Evolutionary conservation across 2,888 invertebrate genomes (phyloP), one percentile per base, ranked within the genome.

Genomic region (Galerucella nymphaeae): DNA sequence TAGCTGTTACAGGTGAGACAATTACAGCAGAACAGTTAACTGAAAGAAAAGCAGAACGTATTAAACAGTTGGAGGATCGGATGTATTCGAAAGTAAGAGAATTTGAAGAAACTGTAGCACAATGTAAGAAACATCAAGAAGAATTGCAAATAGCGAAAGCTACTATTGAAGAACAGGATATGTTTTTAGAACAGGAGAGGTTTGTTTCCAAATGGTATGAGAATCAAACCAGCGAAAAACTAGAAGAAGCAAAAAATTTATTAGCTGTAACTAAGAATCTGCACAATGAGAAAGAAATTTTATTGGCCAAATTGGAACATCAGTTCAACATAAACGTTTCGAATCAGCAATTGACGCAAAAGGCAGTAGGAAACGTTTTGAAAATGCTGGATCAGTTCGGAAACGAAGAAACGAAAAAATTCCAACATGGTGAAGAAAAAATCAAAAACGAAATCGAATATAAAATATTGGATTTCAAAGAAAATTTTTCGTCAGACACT

Each of bases 231-330:
- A 73, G 68, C 16, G 77, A 79, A 72, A 75, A 74, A 50, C 58
- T 70, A 20, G 41, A 58, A 23, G 75, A 76, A 70, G 77, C 76
- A 2, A 76, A 77, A 68, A 73, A 73, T 13, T 69, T 81, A 20
- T 58, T 81, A 5, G 67, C 73, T 23, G 67, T 70, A 2, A 75
- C 78, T 10, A 73, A 75, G 42, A 71, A 70, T 11, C 68, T 80
- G 14, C 74, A 73, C 9, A 73, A 20, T 10, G 76, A 79, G 69
- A 78, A 77, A 69, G 75, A 78, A 57, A 74, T 80, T 38, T 63
- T 81, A 11, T 78, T 79, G 38, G 70, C 68, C 10, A 81, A 81
- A 66, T 73, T 81, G 10, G 79, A 79, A 71, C 73, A 77, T 45
- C 78, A 77, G 38, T 80, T 78, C 48, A 70, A 61, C 45, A 80